Conservation (phyloP, 2,113 vertebrate species). For the Proteles cristata region DNA sequence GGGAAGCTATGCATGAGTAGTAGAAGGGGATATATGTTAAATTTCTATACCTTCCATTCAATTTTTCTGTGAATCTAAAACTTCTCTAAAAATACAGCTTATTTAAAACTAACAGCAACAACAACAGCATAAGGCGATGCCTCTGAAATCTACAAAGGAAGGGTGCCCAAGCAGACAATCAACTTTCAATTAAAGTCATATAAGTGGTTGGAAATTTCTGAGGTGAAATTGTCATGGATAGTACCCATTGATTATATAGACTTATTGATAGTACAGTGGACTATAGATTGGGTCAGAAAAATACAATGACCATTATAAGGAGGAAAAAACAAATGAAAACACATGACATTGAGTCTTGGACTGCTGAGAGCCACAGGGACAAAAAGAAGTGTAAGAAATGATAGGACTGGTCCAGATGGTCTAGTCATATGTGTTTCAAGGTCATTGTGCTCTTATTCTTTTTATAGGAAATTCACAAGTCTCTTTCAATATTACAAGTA, state of each 20-base stretch:
- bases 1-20: too few species aligned
- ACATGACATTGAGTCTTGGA: neutral
- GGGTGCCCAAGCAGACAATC: neutral
- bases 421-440: neutral
- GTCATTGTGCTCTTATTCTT: neutral
- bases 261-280: neutral
- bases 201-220: neutral
- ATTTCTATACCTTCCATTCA: neutral
- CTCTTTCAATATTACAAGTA: neutral
- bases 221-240: neutral
- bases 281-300: neutral
- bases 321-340: neutral
- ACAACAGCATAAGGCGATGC: neutral
- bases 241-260: too few species aligned
- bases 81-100: neutral
- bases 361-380: neutral
- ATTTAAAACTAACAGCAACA: neutral
- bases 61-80: neutral
- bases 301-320: neutral
- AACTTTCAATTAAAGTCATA: neutral
- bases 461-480: neutral
- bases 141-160: neutral
- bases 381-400: neutral
- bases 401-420: accelerated
- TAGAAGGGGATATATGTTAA: neutral